Evolutionary conservation across 2,113 vertebrate species (phyloP), one percentile per base, ranked within the genome.

Genomic region (Ciconia maguari): DNA sequence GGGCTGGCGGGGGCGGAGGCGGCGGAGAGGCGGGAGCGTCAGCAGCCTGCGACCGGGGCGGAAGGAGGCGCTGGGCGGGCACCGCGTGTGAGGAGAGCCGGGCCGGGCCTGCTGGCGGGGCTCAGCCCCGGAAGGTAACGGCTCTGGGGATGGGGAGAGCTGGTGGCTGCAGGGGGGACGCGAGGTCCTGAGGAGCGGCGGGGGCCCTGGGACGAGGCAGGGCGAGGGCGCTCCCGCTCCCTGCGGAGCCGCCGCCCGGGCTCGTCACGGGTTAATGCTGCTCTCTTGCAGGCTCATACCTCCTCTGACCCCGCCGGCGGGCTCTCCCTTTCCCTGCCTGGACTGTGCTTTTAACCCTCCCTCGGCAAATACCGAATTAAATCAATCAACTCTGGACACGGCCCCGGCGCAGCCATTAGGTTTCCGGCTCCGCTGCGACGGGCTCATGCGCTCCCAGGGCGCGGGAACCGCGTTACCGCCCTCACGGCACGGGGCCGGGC

Each of bases 21-120:
- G 16, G 64, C 32, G 36, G 60, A 2, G 30, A 61, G 21, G 46
- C 10, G 58, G 75, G 81, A 89, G 81, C 85, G 93, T 87, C 89
- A 87, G 29, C 75, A 90, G 78, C 49, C 89, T 87, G 90, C 72
- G 87, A 96, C 96, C 75, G 66, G 85, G 88, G 71, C 52, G 75
- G 94, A 79, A 34, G 94, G 29, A 89, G 77, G 76, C 27, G 68
- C 64, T 14, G 55, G 34, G 89, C 68, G 91, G 85, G 89, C 64
- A 84, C 87, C 77, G 90, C 92, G 65, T 19, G 41, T 38, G 85
- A 29, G 51, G 68, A 22, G 48, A 93, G 71, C 89, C 38, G 78
- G 34, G 85, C 44, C 5, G 54, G 24, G 91, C 95, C 87, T 85
- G 75, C 89, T 86, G 78, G 96, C 90, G 86, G 69, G 65, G 72